Percentiles rank a stretch among this genome's conserved stretches.
Evolutionary conservation across 2,888 invertebrate species (phyloP).

Genomic region (Harpalus rubripes): DNA sequence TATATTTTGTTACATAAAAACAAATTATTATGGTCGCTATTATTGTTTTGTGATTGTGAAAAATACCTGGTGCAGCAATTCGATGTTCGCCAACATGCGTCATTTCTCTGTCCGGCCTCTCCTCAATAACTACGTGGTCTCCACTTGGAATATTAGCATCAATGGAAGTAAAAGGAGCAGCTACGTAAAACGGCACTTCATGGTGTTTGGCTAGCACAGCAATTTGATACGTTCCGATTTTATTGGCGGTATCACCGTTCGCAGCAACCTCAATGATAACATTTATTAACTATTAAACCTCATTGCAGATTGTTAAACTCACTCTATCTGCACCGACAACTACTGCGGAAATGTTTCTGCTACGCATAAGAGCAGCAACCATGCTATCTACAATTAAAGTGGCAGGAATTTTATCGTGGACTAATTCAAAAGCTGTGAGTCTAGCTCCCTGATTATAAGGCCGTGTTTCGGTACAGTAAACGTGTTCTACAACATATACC

Average conservation of each 20-base stretch:
- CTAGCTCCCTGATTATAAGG: conserved; percentile 99
- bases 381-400: conserved; percentile 97
- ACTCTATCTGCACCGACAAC: conserved; percentile 99
- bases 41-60: neutral
- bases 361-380: conserved; percentile 94
- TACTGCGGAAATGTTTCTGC: conserved; percentile 91
- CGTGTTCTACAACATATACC: conserved; percentile 82
- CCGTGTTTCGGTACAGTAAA: conserved; percentile 97
- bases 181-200: conserved; percentile 95
- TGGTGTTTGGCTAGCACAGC: conserved; percentile 95
- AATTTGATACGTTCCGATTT: conserved; percentile 98
- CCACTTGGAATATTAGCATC: conserved; percentile 90
- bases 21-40: too few relatives aligned
- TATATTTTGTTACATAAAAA: too few relatives aligned
- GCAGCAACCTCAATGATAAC: conserved; percentile 84
- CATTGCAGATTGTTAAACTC: conserved; percentile 69
- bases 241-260: conserved; percentile 99
- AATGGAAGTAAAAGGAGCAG: conserved; percentile 95
- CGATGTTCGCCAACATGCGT: conserved; percentile 91
- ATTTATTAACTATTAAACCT: neutral
- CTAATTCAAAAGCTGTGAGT: conserved; percentile 96
- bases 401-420: conserved; percentile 94
- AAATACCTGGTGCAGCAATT: conserved; percentile 91
- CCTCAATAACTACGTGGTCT: conserved; percentile 94
- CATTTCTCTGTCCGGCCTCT: conserved; percentile 94